Percentiles rank a stretch among this genome's conserved stretches.
Conservation (phyloP, 2,113 vertebrate species). For the Heterocephalus glaber region DNA sequence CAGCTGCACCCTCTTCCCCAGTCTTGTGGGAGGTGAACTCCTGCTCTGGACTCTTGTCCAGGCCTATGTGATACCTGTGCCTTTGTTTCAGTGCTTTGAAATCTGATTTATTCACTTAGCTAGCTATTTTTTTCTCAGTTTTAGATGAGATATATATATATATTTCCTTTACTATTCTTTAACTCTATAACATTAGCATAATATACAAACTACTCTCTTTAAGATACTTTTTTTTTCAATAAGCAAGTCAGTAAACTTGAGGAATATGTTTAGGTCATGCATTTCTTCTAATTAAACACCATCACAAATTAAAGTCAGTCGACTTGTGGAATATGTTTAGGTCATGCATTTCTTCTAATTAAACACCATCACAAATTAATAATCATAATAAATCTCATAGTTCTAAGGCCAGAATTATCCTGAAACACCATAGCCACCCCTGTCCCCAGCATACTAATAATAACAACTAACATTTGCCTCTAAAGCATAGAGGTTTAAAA, state of each 20-base stretch:
- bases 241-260: neutral
- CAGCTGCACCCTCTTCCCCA: neutral
- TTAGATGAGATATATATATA: neutral
- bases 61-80: neutral
- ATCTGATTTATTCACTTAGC: neutral
- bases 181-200: neutral
- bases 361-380: constrained; percentile 11
- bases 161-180: constrained; percentile 3
- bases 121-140: neutral
- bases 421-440: neutral
- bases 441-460: neutral
- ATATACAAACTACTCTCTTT: neutral
- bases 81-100: neutral
- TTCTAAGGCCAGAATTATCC: neutral
- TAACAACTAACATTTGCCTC: neutral
- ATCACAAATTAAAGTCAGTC: neutral
- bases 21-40: rapidly evolving
- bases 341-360: neutral
- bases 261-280: neutral
- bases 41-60: neutral
- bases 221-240: constrained; percentile 19
- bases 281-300: constrained; percentile 44
- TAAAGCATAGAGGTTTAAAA: neutral
- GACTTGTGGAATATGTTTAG: neutral
- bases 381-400: constrained; percentile 28